Evolutionary conservation across 2,797 vertebrate species (phyloP), one percentile per base, ranked within the genome.

Genomic region (Pseudochromis fuscus): DNA sequence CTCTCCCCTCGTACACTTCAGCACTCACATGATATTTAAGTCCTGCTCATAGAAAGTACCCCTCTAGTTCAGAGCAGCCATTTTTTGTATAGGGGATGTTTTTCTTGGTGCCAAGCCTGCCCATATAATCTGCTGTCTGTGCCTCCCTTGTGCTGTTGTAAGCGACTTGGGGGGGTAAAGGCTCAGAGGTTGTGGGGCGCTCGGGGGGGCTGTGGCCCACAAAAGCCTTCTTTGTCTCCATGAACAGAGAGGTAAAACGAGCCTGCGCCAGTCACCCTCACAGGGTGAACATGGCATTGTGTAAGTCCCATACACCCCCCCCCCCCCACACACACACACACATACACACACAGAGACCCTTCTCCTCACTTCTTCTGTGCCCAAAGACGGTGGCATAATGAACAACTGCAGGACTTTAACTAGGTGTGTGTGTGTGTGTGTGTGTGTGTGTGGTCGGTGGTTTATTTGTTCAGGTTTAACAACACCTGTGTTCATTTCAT

Each of bases 201-300:
- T 37, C 10, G 53, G 67, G 62, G 42, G 45, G 38, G 13, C 57
- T 77, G 58, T 61, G 57, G 50, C 64, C 52, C 28, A 86, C 77
- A 87, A 86, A 84, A 73, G 83, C 64, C 71, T 75, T 28, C 81
- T 83, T 86, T 90, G 80, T 90, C 23, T 51, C 44, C 6, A 28
- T 51, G 37, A 83, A 80, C 40, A 79, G 60, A 75, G 72, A 86
- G 49, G 83, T 85, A 87, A 87, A 83, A 74, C 2, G 78, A 89
- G 71, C 70, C 76, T 44, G 33, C 33, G 56, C 6, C 74, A 84
- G 70, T 72, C 63, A 51, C 37, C 49, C 81, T 51, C 67, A 72
- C 49, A 52, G 75, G 65, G 64, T 68, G 52, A 81, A 72, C 65
- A 64, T 69, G 52, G 66, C 63, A 84, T 82, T 77, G 67, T 82